These are phyloP conservation scores for Brachionus sp. DNA, from an alignment of 1,140 invertebrate species.

Conservation along the genomic window DNA sequence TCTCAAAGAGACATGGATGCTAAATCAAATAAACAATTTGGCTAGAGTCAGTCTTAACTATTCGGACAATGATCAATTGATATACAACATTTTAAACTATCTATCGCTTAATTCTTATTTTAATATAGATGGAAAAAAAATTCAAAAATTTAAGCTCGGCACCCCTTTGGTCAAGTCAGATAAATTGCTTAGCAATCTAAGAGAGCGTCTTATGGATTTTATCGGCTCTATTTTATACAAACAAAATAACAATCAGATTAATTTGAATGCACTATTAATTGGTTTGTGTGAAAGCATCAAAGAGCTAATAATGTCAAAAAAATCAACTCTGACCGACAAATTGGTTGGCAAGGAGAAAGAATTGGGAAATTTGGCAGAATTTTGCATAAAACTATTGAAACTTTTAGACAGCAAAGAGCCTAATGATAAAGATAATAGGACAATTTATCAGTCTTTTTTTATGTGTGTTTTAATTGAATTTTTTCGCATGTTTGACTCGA, in stretches of 20 bases:
- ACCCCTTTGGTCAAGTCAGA: background rate
- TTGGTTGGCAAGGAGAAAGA: background rate
- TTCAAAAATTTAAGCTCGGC: background rate
- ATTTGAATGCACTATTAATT: background rate
- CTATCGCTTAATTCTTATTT: constrained; percentile 15
- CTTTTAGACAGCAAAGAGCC: background rate
- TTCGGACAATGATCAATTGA: background rate
- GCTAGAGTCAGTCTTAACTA: background rate
- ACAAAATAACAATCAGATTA: background rate
- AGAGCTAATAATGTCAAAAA: background rate
- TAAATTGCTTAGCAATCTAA: background rate
- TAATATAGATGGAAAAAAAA: background rate
- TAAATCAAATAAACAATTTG: background rate
- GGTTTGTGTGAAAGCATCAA: background rate
- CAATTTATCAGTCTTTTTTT: constrained; percentile 7
- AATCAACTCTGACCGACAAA: background rate
- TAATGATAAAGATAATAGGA: background rate
- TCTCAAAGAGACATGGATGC: background rate
- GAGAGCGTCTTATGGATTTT: background rate
- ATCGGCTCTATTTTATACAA: background rate
- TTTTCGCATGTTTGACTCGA: constrained; percentile 36
- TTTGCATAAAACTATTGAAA: background rate
- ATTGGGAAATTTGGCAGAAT: background rate
- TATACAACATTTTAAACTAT: background rate
- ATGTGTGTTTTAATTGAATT: constrained; percentile 23